Conservation (phyloP, 1,140 invertebrate genomes). For the Pectinophora gossypiella region DNA sequence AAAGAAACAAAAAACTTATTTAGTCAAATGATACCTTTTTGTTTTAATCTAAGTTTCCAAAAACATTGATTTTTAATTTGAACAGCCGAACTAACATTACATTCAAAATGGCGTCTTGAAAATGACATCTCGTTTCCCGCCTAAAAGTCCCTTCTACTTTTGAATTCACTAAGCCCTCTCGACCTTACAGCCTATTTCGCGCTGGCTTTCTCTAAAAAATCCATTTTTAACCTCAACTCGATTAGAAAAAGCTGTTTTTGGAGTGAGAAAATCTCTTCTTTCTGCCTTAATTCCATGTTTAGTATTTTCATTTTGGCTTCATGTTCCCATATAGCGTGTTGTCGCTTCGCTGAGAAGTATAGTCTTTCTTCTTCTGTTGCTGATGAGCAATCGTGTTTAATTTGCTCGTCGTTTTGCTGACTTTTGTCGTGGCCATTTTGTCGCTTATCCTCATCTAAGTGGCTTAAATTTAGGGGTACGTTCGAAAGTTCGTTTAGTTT, state of each 20-base stretch:
- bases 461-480: conserved; percentile 66
- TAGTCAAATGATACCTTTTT: too few species aligned
- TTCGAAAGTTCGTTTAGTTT: conserved; percentile 65
- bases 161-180: too few species aligned
- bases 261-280: conserved; percentile 72
- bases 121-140: too few species aligned
- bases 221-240: conserved; percentile 72
- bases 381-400: conserved; percentile 42
- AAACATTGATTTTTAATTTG: too few species aligned
- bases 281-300: conserved; percentile 69
- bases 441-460: conserved; percentile 57
- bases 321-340: conserved; percentile 72
- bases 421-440: conserved; percentile 44
- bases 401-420: conserved; percentile 38
- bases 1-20: too few species aligned
- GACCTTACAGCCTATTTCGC: conserved; percentile 65
- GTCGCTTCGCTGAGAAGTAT: conserved; percentile 66
- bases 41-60: too few species aligned
- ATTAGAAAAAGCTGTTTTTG: conserved; percentile 73
- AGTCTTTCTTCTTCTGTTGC: conserved; percentile 65
- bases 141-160: too few species aligned
- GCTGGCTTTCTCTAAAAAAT: conserved; percentile 72
- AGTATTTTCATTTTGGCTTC: conserved; percentile 73
- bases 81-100: too few species aligned
- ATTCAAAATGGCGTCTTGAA: neutral